Conservation (phyloP, 1,140 invertebrate species). For the Homalodisca vitripennis region DNA sequence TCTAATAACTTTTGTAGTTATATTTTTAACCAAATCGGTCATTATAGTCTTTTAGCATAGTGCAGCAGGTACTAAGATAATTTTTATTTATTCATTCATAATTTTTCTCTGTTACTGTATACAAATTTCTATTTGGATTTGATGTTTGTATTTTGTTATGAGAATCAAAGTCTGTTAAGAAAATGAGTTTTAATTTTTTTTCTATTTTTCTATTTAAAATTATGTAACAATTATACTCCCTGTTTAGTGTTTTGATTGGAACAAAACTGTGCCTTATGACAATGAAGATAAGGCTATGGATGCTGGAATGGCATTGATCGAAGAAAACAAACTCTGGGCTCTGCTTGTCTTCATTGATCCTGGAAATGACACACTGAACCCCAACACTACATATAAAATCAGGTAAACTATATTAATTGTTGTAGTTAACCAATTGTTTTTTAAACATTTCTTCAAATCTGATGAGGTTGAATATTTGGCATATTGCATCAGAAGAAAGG, state of each 20-base stretch:
- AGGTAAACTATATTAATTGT: conserved; percentile 37
- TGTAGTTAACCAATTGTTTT: too few relatives aligned
- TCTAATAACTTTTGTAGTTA: too few relatives aligned
- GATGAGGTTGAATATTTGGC: too few relatives aligned
- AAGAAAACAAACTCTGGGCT: conserved; percentile 50
- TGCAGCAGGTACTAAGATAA: neutral
- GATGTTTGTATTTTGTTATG: neutral
- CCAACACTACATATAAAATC: conserved; percentile 56
- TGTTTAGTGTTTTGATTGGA: conserved; percentile 56
- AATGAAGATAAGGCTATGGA: conserved; percentile 50
- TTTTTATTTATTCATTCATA: neutral
- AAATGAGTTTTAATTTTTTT: neutral
- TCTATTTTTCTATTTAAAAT: too few relatives aligned
- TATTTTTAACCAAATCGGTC: too few relatives aligned
- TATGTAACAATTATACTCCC: neutral
- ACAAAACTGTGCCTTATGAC: conserved; percentile 55
- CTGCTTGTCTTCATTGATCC: conserved; percentile 48
- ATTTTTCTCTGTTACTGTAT: neutral
- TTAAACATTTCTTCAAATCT: too few relatives aligned
- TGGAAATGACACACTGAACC: conserved; percentile 47
- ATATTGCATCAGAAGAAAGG: too few relatives aligned
- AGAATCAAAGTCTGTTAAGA: neutral
- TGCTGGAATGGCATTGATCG: conserved; percentile 45
- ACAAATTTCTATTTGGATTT: neutral
- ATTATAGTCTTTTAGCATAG: neutral